Percentiles rank a stretch among this genome's conserved stretches.
Evolutionary conservation across 2,888 invertebrate genomes (phyloP).

Genomic region (Drosophila ezoana): DNA sequence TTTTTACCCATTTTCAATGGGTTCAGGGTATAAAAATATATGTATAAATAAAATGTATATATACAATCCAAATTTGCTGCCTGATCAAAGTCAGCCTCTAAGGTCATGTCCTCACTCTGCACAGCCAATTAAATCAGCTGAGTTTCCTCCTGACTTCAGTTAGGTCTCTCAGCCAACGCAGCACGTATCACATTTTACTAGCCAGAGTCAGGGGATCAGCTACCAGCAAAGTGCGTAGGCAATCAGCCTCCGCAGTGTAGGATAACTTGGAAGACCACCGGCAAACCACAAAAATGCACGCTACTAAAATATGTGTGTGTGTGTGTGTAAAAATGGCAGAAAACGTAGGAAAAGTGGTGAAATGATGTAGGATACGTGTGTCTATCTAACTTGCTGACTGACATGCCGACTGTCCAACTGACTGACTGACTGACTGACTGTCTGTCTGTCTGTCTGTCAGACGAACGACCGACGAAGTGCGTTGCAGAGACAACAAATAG

Average conservation of each 20-base stretch:
- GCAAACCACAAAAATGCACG: slow-evolving; percentile 56
- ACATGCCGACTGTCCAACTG: slow-evolving; percentile 28
- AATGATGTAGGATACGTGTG: slow-evolving; percentile 61
- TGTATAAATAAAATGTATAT: not conserved
- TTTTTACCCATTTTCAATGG: too few species aligned
- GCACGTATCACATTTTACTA: slow-evolving; percentile 63
- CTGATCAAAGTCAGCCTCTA: slow-evolving; percentile 12
- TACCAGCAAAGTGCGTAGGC: slow-evolving; percentile 54
- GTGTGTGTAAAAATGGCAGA: slow-evolving; percentile 57
- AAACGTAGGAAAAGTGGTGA: slow-evolving; percentile 68
- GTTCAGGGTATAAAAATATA: too few species aligned
- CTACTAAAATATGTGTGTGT: slow-evolving; percentile 30
- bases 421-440: slow-evolving; percentile 40
- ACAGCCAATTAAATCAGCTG: slow-evolving; percentile 56
- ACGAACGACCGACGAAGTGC: slow-evolving; percentile 37
- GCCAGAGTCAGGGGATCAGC: slow-evolving; percentile 7
- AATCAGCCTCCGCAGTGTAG: slow-evolving; percentile 48
- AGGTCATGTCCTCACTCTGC: slow-evolving; percentile 5
- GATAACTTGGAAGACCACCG: slow-evolving; percentile 48
- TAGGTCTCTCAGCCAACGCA: slow-evolving; percentile 48
- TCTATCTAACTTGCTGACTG: slow-evolving; percentile 45
- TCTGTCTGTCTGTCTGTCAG: slow-evolving; percentile 23
- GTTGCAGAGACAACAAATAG: slow-evolving; percentile 71
- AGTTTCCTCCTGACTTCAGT: slow-evolving; percentile 2
- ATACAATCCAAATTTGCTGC: not conserved